Base-by-base conservation (phyloP, 2,797 vertebrate genomes). In the Ctenopoma multispine region DNA sequence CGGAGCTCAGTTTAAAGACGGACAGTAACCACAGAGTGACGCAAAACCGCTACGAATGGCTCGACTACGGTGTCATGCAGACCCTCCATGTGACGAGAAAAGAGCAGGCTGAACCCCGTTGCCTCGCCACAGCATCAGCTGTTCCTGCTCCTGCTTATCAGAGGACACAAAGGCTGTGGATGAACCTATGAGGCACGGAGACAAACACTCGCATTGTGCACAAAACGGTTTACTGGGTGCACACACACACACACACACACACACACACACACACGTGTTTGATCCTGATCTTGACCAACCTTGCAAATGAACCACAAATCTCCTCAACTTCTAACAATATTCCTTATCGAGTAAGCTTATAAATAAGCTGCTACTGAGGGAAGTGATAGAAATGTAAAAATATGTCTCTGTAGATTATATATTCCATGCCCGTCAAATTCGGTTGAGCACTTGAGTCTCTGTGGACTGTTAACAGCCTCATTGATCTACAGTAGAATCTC, bases 41-140 rank as follows among this genome's bases (percentile, higher is more conserved):
- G 36, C 36, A 38, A 38, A 13, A 38, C 36, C 1, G 9, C 11
- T 38, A 38, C 36, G 9, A 38, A 13, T 10, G 10, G 8, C 2
- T 38, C 4, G n/a, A n/a, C n/a, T 23, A 3, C 46, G n/a, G n/a
- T 20, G 23, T 58, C 43, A 41, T 20, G 56, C 50, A 34, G 20
- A 12, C 23, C 46, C 14, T 68, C 40, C 66, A 47, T 72, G 71
- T 73, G 73, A 77, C 0, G 10, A n/a, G 21, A 34, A 15, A 12
- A 48, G 57, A 49, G 18, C 51, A 46, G 27, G 14, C 18, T 14
- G 43, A 47, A 11, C 57, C 82, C 47, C 40, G 48, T 24, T 69
- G 36, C 36, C 60, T 60, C 63, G 18, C 63, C 77, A 31, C 71
- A 29, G 10, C 50, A 64, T 82, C 86, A 88, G 77, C 88, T 88